A percentile compares a stretch with the other conserved stretches of the same genome.
Conservation (phyloP, 2,888 invertebrate species). For the Bursaphelenchus okinawaensis region DNA sequence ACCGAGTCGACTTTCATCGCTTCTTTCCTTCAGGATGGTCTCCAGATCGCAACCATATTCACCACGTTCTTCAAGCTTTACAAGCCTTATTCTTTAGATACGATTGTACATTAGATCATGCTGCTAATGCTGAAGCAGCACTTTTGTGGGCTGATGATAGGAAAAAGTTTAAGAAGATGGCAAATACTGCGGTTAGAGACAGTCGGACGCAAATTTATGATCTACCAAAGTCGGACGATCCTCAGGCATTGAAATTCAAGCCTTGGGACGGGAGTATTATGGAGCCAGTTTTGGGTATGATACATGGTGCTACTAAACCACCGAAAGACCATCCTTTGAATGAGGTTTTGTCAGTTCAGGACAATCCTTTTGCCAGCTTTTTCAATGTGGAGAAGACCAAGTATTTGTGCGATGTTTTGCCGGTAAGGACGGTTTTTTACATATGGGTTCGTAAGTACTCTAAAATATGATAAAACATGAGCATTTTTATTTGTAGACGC, state of each 20-base stretch:
- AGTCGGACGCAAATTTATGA: constrained; percentile 17
- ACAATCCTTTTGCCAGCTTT: constrained; percentile 12
- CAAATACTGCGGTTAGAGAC: constrained; percentile 11
- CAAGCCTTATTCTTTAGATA: constrained; percentile 42
- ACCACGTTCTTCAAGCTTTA: constrained; percentile 34
- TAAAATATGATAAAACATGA: no score
- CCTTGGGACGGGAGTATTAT: constrained; percentile 11
- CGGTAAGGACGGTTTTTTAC: no score
- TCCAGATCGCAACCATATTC: constrained; percentile 36
- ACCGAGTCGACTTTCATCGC: constrained; percentile 26
- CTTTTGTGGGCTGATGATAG: constrained; percentile 35
- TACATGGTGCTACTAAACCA: not conserved
- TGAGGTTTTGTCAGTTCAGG: not conserved
- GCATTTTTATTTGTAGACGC: no score
- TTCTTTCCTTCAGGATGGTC: constrained; percentile 47
- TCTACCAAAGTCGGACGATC: constrained; percentile 13
- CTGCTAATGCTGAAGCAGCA: constrained; percentile 38
- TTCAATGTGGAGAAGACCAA: constrained; percentile 11
- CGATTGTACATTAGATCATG: constrained; percentile 28
- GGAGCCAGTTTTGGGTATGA: constrained; percentile 9
- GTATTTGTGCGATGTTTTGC: constrained; percentile 10
- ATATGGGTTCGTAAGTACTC: no score
- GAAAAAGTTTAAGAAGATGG: constrained; percentile 30
- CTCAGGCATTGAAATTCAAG: constrained; percentile 12
- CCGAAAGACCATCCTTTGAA: constrained; percentile 4